Base-by-base conservation (phyloP, 2,797 vertebrate genomes). In the Schizopygopsis malacanthus region DNA sequence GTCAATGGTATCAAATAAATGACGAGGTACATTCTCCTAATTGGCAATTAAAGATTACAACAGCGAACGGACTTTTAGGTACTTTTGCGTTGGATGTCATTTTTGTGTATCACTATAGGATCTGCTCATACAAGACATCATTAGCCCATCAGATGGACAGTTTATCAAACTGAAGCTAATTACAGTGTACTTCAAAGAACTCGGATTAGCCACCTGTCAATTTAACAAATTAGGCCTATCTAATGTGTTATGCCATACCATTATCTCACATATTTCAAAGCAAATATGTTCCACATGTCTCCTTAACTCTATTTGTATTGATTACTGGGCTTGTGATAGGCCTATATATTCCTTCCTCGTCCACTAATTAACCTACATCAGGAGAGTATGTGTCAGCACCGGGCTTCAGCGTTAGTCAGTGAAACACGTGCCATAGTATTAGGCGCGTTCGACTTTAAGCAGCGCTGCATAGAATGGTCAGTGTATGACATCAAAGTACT, bases 371-470 rank as follows among this genome's bases (percentile, higher is more conserved):
- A 15, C 45, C 47, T 4, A 11, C 39, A 43, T 20, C 50, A 59
- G 0, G 10, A 33, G 70, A 43, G 28, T 16, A 63, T 73, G 43
- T 72, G 41, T 47, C 77, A 70, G 37, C 16, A 4, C 28, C 10
- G 25, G 45, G 28, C 20, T 59, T 70, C 47, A 71, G 39, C 37
- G 9, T 65, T 4, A 75, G 71, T 39, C 56, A 79, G 43, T 54
- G 65, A 41, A 71, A 54, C 67, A 79, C 50, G 76, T 84, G 61
- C 63, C 67, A 82, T 79, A 52, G 20, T 16, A 59, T 70, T 33
- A 33, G 33, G 3, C 33, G 33, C 33, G 33, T 33, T 33, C 33
- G 33, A 33, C 2, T 33, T 33, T 33, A 33, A 33, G 33, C 33
- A 33, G 33, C 33, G 33, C 33, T 33, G 33, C 33, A 33, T 33